Conservation (phyloP, 53 echinoderm and acorn worm species). For the Crossaster papposus region DNA sequence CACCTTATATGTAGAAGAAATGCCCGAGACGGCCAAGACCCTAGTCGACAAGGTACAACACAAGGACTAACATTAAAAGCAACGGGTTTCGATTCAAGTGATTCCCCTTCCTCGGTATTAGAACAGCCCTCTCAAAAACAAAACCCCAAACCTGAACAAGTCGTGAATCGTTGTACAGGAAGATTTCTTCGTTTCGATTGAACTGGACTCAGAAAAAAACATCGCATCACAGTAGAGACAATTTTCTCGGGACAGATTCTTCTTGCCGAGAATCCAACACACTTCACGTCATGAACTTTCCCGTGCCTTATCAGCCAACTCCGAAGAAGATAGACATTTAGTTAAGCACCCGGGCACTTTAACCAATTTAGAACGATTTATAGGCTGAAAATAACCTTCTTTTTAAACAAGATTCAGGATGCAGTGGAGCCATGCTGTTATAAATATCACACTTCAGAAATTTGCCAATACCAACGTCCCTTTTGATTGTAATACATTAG, state of each 20-base stretch:
- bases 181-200: background rate
- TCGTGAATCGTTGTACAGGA: background rate
- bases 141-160: too few species aligned
- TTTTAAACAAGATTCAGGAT: background rate
- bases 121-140: background rate
- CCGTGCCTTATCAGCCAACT: background rate
- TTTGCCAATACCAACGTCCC: too few species aligned
- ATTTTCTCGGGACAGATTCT: background rate
- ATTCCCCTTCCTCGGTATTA: background rate
- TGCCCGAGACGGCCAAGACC: slow-evolving; percentile 71
- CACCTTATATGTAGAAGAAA: slow-evolving; percentile 71
- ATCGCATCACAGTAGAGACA: background rate
- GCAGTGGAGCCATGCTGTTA: background rate
- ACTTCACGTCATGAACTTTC: background rate
- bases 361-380: background rate
- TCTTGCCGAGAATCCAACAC: background rate
- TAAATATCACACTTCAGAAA: too few species aligned
- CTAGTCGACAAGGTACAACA: slow-evolving; percentile 51
- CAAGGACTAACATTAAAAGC: slow-evolving; percentile 50
- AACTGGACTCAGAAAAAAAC: slow-evolving; percentile 21
- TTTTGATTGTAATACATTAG: too few species aligned
- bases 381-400: background rate
- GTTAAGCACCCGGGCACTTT: background rate
- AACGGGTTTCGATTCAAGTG: background rate
- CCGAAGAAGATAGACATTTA: background rate